Evolutionary conservation across 2,797 vertebrate species (phyloP).

Genomic region (Furcifer pardalis): DNA sequence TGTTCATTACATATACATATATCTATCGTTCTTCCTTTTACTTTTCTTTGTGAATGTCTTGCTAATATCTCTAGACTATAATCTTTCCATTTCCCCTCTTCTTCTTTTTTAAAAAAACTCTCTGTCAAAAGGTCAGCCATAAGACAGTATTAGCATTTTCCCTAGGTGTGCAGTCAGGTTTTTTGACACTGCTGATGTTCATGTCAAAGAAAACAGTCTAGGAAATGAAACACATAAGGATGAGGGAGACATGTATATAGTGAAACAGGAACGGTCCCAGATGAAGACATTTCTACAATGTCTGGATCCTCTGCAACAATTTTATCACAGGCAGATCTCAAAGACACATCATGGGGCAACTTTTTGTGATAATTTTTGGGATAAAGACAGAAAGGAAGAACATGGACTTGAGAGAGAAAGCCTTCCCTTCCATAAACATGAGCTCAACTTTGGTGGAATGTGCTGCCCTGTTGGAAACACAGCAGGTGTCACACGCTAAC

Average conservation of each 20-base stretch:
- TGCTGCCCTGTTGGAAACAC: constrained; percentile 10
- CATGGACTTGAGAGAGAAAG: background rate
- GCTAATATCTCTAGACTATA: background rate
- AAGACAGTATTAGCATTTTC: constrained; percentile 10
- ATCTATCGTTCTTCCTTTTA: background rate
- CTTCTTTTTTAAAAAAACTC: background rate
- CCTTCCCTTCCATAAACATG: constrained; percentile 19
- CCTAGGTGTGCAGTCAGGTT: background rate
- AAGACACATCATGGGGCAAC: background rate
- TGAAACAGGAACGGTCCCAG: background rate
- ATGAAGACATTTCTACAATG: constrained; percentile 10
- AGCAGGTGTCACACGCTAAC: constrained; percentile 13
- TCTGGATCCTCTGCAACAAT: background rate
- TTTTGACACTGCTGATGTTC: background rate
- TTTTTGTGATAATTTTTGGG: background rate
- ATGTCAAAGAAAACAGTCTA: constrained; percentile 3
- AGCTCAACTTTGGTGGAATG: background rate
- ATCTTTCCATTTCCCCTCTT: background rate
- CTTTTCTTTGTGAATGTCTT: background rate
- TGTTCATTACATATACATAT: background rate
- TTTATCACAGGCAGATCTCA: constrained; percentile 21
- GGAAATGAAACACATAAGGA: constrained; percentile 6
- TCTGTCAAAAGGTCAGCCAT: background rate
- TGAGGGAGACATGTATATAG: background rate
- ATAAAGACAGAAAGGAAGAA: background rate